phyloP scores from a whole-genome alignment of 2,888 invertebrate species.

The Catocala sponsa region DNA sequence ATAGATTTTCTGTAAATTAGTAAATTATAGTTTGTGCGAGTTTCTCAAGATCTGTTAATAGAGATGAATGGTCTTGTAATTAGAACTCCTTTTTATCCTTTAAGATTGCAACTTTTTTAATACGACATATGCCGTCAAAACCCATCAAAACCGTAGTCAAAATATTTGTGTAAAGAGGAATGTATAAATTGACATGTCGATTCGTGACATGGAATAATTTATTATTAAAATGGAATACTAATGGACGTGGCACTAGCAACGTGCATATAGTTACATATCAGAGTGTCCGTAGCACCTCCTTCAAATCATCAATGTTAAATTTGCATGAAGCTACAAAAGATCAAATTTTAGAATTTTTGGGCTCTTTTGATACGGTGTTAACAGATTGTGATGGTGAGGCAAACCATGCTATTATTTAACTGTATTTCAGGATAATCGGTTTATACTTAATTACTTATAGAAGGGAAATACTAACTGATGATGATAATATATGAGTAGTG shows the following conservation, averaged over 20 bases:
- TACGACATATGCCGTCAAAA: no score
- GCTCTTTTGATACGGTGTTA: slow-evolving; percentile 93
- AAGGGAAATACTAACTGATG: no score
- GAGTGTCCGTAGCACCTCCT: slow-evolving; percentile 68
- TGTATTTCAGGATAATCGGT: no score
- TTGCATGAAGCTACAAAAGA: slow-evolving; percentile 87
- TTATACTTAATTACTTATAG: no score
- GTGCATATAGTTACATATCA: slow-evolving; percentile 40
- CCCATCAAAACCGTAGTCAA: no score
- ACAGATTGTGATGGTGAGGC: slow-evolving; percentile 95
- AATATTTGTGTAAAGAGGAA: slow-evolving; percentile 32
- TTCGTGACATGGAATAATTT: slow-evolving; percentile 32
- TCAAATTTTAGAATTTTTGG: slow-evolving; percentile 89
- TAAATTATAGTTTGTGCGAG: no score
- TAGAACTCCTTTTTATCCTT: no score
- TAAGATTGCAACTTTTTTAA: no score
- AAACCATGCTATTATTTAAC: background rate
- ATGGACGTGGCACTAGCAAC: slow-evolving; percentile 19
- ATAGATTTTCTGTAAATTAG: no score
- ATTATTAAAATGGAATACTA: slow-evolving; percentile 7
- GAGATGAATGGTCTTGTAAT: no score
- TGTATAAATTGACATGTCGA: slow-evolving; percentile 47
- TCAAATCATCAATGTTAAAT: slow-evolving; percentile 82
- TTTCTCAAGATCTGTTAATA: no score
- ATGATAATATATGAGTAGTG: no score